phyloP scores from a whole-genome alignment of 53 echinoderm and acorn worm species.

The Pentamera pediparva region DNA sequence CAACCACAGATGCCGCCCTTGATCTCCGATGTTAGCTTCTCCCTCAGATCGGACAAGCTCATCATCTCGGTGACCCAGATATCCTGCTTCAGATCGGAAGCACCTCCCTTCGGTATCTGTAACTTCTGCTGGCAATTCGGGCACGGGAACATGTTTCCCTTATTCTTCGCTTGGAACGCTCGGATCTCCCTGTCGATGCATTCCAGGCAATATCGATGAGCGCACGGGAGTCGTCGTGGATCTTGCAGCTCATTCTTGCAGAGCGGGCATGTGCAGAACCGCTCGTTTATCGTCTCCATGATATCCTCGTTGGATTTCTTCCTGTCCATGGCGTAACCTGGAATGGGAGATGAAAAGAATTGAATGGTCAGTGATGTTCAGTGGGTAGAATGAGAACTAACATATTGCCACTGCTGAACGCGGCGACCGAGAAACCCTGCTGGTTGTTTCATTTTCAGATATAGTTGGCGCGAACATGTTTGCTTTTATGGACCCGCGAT shows the following conservation, averaged over 20 bases:
- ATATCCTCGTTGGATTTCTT: background rate
- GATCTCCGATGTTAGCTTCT: slow-evolving; percentile 1
- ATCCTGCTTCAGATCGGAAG: slow-evolving; percentile 10
- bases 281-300: background rate
- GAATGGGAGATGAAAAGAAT: background rate
- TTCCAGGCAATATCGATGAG: slow-evolving; percentile 16
- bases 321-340: background rate
- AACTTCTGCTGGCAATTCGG: slow-evolving; percentile 10
- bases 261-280: slow-evolving; percentile 11
- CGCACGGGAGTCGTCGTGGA: slow-evolving; percentile 15
- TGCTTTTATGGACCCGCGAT: too few relatives aligned
- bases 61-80: slow-evolving; percentile 12
- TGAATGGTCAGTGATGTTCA: too few relatives aligned
- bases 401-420: too few relatives aligned
- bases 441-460: too few relatives aligned
- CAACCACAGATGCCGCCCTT: background rate
- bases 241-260: slow-evolving; percentile 2
- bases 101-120: background rate
- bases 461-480: too few relatives aligned
- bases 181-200: slow-evolving; percentile 8
- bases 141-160: slow-evolving; percentile 8
- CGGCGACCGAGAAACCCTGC: too few relatives aligned
- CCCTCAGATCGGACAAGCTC: slow-evolving; percentile 1
- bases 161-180: background rate
- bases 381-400: too few relatives aligned